Evolutionary conservation across 2,888 invertebrate species (phyloP).

Genomic region (Biston betularia): DNA sequence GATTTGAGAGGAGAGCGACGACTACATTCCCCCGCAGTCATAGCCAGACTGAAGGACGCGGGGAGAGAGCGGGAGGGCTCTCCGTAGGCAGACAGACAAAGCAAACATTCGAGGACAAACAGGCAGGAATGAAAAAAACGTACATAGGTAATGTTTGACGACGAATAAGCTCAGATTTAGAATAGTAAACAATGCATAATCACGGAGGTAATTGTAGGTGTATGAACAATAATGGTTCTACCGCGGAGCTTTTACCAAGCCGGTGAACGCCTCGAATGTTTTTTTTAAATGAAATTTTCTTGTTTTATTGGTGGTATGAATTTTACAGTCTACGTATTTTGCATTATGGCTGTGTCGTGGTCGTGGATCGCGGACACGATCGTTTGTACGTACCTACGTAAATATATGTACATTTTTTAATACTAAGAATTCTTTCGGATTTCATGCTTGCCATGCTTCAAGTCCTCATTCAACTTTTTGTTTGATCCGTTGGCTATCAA

Average conservation of each 20-base stretch:
- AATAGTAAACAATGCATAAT: slow-evolving; percentile 44
- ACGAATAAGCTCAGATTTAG: slow-evolving; percentile 43
- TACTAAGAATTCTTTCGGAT: no score
- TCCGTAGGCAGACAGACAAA: slow-evolving; percentile 60
- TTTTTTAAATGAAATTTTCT: background rate
- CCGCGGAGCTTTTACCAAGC: slow-evolving; percentile 14
- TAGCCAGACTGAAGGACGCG: slow-evolving; percentile 71
- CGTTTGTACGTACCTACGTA: no score
- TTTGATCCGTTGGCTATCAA: no score
- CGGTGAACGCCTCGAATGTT: background rate
- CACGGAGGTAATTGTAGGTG: slow-evolving; percentile 14
- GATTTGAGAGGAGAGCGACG: slow-evolving; percentile 61
- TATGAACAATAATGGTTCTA: slow-evolving; percentile 6
- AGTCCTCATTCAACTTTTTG: no score
- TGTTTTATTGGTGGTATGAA: background rate
- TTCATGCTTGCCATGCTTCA: no score
- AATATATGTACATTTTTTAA: no score
- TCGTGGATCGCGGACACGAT: no score
- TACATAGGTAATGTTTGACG: slow-evolving; percentile 53
- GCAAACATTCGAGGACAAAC: slow-evolving; percentile 66
- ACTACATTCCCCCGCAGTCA: slow-evolving; percentile 71
- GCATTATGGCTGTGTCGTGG: no score
- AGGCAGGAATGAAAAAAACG: slow-evolving; percentile 60
- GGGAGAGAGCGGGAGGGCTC: slow-evolving; percentile 57
- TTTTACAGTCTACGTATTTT: background rate